Percentiles rank a stretch among this genome's conserved stretches.
phyloP scores from a whole-genome alignment of 2,797 vertebrate species.

The Epinephelus coioides region DNA sequence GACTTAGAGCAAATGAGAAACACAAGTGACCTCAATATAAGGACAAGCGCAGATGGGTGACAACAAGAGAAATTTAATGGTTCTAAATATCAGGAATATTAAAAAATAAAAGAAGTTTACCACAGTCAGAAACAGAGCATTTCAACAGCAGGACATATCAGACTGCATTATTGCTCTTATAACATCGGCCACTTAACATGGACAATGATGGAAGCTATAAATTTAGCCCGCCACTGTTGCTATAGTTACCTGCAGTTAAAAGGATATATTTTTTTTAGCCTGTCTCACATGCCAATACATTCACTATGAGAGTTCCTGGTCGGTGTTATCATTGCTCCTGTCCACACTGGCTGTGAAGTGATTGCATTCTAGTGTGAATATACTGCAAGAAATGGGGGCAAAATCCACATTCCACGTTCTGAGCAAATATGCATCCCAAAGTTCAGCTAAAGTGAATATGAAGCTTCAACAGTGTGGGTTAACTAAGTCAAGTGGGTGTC shows the following conservation, averaged over 20 bases:
- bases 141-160: neutral
- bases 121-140: neutral
- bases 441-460: neutral
- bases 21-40: neutral
- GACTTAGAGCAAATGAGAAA: neutral
- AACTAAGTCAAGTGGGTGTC: neutral
- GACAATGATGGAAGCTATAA: neutral
- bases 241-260: neutral
- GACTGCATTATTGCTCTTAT: neutral
- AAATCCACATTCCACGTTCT: neutral
- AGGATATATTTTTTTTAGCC: neutral
- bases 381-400: neutral
- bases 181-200: neutral
- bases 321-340: neutral
- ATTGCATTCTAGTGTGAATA: neutral
- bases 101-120: neutral
- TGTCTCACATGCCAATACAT: neutral
- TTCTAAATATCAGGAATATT: too few relatives aligned
- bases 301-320: neutral
- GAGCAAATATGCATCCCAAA: neutral
- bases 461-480: neutral
- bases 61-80: neutral
- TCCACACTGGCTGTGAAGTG: neutral
- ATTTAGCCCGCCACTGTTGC: neutral
- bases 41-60: neutral